These are phyloP conservation scores for Novumbra hubbsi DNA, from an alignment of 2,797 vertebrate genomes.

Conservation along the genomic window DNA sequence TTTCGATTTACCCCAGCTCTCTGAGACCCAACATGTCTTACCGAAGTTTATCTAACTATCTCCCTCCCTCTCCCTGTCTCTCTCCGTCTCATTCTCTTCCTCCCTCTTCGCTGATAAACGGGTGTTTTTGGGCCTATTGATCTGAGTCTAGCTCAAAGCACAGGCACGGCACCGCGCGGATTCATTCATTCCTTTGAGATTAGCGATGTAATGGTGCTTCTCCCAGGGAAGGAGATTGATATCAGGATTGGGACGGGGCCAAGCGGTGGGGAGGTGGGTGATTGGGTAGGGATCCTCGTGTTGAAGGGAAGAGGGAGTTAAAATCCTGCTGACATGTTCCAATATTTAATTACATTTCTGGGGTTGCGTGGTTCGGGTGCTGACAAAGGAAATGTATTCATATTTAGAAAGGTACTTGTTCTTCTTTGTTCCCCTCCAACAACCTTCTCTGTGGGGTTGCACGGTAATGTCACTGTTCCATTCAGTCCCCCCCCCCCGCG, in stretches of 20 bases:
- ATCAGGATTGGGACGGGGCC: slow-evolving; percentile 27
- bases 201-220: slow-evolving; percentile 47
- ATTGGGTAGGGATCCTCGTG: slow-evolving; percentile 31
- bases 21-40: too few species aligned
- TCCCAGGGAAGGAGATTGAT: slow-evolving; percentile 52
- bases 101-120: slow-evolving; percentile 49
- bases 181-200: slow-evolving; percentile 51
- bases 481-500: not conserved
- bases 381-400: slow-evolving; percentile 53
- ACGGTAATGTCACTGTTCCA: slow-evolving; percentile 12
- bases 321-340: slow-evolving; percentile 59
- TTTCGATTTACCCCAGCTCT: too few species aligned
- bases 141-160: slow-evolving; percentile 30
- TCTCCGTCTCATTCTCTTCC: not conserved
- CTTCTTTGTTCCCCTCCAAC: slow-evolving; percentile 27
- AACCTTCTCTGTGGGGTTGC: slow-evolving; percentile 10
- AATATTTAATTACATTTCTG: slow-evolving; percentile 64
- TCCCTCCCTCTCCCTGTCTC: too few species aligned
- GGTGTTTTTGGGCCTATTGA: slow-evolving; percentile 47
- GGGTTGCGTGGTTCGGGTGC: slow-evolving; percentile 44
- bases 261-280: slow-evolving; percentile 21
- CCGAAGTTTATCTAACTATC: too few species aligned
- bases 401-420: slow-evolving; percentile 32
- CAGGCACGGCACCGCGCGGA: slow-evolving; percentile 20
- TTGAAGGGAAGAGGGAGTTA: slow-evolving; percentile 42